Percentiles rank a stretch among this genome's conserved stretches.
Evolutionary conservation across 2,888 invertebrate genomes (phyloP).

Genomic region (Stegophylla sp.): DNA sequence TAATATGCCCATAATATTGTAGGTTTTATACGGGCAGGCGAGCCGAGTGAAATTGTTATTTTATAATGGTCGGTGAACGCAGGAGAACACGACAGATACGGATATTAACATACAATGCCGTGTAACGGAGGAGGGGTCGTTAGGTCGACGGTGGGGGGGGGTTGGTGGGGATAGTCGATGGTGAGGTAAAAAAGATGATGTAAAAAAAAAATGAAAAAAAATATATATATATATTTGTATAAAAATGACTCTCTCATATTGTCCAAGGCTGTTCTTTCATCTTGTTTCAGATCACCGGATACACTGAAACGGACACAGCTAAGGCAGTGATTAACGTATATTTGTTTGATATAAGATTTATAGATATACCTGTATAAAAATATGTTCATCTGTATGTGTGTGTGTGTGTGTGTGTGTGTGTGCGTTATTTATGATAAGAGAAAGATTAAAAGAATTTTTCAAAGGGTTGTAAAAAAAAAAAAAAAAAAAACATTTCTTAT

Average conservation of each 20-base stretch:
- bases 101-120: conserved; percentile 52
- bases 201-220: conserved; percentile 11
- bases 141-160: not conserved
- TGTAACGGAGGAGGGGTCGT: too few relatives aligned
- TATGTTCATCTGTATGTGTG: not conserved
- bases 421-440: not conserved
- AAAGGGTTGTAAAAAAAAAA: too few relatives aligned
- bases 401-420: too few relatives aligned
- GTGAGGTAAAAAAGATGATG: not conserved
- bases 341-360: not conserved
- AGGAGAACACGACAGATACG: conserved; percentile 30
- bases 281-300: conserved; percentile 31
- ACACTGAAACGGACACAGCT: conserved; percentile 10
- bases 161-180: not conserved
- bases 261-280: conserved; percentile 50
- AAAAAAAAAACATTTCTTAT: too few relatives aligned
- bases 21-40: not conserved
- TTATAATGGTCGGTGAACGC: conserved; percentile 26
- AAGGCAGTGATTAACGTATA: conserved; percentile 38
- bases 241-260: conserved; percentile 41
- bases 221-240: conserved; percentile 1
- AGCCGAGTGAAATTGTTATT: conserved; percentile 7
- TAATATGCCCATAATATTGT: not conserved
- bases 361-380: not conserved
- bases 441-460: too few relatives aligned